Base-by-base conservation (phyloP, 2,888 invertebrate species). In the Drosophila limbata region DNA sequence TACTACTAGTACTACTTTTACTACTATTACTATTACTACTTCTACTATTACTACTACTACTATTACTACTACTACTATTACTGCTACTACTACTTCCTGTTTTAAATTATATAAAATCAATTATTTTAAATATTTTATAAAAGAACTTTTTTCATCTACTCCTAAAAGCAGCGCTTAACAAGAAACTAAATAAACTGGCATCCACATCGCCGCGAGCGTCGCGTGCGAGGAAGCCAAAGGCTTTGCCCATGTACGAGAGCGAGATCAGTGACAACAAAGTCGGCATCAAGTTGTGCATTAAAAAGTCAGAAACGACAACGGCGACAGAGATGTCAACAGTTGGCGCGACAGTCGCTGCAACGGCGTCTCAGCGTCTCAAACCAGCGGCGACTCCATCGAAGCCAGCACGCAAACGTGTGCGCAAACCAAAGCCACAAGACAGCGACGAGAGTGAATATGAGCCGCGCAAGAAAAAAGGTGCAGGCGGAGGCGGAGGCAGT, bases 181-280 rank as follows among this genome's bases (percentile, higher is more conserved):
- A 91, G 65, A 93, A 92, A 78, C 53, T 90, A 21, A 92, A 91
- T 48, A 92, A 92, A 47, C 64, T 81, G 25, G 76, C 76, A n/a
- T 68, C 81, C 57, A 73, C 86, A 21, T 84, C 91, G 9, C 81
- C 88, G 19, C 88, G 91, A 56, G 73, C 91, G 8, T 86, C 88
- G 25, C 89, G 90, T 33, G 77, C 93, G 55, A 88, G 91, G 37
- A 92, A 91, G 60, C 93, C 94, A 13, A 92, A 92, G 72, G 92
- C 93, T 10, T 84, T 93, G 45, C 93, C 94, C 40, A 94, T 94
- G 93, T 94, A 94, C 77, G 94, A 94, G 83, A 94, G 94, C 89
- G 94, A 94, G 88, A 94, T 94, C 55, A 94, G 94, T 71, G 92
- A 92, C 84, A 91, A 93, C 87, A 92, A 92, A 75, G 81, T 91